Evolutionary conservation across 2,888 invertebrate genomes (phyloP), one percentile per base, ranked within the genome.

Genomic region (Caprella mutica): DNA sequence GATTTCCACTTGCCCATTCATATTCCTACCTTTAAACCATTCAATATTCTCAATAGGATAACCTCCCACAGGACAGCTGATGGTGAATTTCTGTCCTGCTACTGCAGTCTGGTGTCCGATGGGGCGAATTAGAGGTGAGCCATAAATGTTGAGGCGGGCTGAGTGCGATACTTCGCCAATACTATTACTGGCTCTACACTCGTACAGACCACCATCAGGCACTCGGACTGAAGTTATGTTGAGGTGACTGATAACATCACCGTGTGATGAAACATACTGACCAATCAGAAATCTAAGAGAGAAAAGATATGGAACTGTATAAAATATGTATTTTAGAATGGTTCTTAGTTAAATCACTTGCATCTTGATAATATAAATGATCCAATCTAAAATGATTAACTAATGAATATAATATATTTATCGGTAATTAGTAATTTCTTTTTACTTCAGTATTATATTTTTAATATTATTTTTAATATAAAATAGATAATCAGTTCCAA

Each of bases 61-160:
- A 2, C 63, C 63, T 1, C 58, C 55, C 3, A 40, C 89, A 8
- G 89, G 89, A 71, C 90, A 90, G 75, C 88, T 87, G 71, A 90
- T 85, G 70, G 84, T 78, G 70, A 90, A 78, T 72, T 85, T 85
- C 68, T 78, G 83, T 43, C 89, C 90, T 35, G 89, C 86, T 30
- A 90, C 84, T 5, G 88, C 89, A 8, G 85, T 87, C 65, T 88
- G 84, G 76, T 86, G 86, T 33, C 86, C 85, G 68, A 90, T 89
- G 72, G 85, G 84, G 42, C 90, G 77, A 68, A 90, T 87, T 70
- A 81, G 88, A 42, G 89, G 90, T 66, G 63, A 51, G 19, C 74
- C 90, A 71, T 89, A 90, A 68, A 90, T 85, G 73, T 90, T 90
- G 67, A 90, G 86, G 70, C 87, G 77, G 17, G 89, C 89, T 59